A percentile compares a stretch with the other conserved stretches of the same genome.
phyloP scores from a whole-genome alignment of 1,140 invertebrate genomes.

The Bombus turneri region DNA sequence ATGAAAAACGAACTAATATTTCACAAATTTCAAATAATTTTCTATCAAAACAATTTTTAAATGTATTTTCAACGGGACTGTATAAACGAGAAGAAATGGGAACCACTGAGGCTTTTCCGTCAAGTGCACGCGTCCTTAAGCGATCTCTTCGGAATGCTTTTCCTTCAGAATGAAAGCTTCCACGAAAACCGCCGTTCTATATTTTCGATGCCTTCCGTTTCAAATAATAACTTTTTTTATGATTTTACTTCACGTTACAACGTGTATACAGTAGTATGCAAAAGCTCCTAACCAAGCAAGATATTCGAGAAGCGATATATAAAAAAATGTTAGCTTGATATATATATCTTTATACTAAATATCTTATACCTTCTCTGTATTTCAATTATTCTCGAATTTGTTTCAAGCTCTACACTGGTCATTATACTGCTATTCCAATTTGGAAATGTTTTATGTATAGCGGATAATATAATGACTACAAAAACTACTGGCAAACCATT shows the following conservation, averaged over 20 bases:
- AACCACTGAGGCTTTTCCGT: background rate
- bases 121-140: slow-evolving; percentile 12
- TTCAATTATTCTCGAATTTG: background rate
- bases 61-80: background rate
- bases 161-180: background rate
- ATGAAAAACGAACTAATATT: background rate
- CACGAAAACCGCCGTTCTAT: background rate
- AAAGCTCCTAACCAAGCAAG: background rate
- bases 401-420: background rate
- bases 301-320: background rate
- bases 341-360: background rate
- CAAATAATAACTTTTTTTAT: background rate
- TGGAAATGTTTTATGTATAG: no score
- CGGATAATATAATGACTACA: no score
- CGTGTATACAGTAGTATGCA: background rate
- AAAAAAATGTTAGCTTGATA: background rate
- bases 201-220: background rate
- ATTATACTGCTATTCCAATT: no score
- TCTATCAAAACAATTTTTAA: background rate
- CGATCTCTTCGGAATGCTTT: slow-evolving; percentile 7
- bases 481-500: no score
- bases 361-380: background rate
- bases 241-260: background rate
- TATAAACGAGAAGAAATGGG: background rate
- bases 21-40: background rate